Evolutionary conservation across 1,140 invertebrate species (phyloP), one percentile per base, ranked within the genome.

Genomic region (Pachyrhynchus sulphureomaculatus): DNA sequence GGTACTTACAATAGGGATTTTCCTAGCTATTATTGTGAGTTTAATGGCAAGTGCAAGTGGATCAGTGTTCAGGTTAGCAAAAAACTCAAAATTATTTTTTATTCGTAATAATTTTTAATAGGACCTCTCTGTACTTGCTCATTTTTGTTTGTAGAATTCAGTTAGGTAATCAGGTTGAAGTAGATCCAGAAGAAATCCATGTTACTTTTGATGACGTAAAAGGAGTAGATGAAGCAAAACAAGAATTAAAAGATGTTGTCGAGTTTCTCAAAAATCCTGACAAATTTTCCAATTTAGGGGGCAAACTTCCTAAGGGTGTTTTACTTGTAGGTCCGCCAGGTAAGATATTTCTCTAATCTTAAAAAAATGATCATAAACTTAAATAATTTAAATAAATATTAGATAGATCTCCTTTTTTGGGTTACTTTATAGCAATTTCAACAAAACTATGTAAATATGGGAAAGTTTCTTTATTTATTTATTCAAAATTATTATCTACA

Each of bases 141-240:
- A 23, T 12, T 45, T 26, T 60, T 33, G n/a, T n/a, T 64, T 51
- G 3, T 37, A 62, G 90, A 74, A 91, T 93, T 69, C 88, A 90
- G 73, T 78, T 95, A 21, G 89, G 89, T 2, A 90, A 88, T 77
- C 87, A 90, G 71, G 85, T 91, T 69, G 93, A 96, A 81, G 91
- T 98, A 15, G 90, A 94, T 78, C 94, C 96, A 0, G 95, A 99
- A 79, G 94, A 98, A 72, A 95, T 99, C 54, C 86, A 89, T 67
- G 93, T 98, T 2, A 96, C 92, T 32, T 99, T 99, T 77, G 88
- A 92, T 41, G 96, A 99, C 81, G 95, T 99, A 0, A 95, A 96
- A 82, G 96, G 96, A 15, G 92, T 91, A 34, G 94, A 96, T 71
- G 95, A 99, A 79, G 96, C 96, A 0, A 99, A 99, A 77, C 87